Conservation (phyloP, 2,113 vertebrate species). For the Leuciscus idus region DNA sequence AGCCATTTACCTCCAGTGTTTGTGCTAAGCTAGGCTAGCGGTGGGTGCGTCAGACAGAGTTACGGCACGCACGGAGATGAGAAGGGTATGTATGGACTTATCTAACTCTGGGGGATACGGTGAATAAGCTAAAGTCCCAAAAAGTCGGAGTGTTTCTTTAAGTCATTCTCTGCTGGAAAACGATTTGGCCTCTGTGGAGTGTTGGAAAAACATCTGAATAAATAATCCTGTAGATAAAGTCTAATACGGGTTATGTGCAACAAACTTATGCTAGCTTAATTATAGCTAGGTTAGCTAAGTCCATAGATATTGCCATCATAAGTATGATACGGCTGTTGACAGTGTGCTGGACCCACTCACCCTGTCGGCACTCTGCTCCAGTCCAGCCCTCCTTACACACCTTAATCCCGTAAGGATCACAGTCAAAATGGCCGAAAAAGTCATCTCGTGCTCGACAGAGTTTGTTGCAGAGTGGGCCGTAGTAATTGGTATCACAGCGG, state of each 20-base stretch:
- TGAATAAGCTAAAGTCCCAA: no score
- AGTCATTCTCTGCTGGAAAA: neutral
- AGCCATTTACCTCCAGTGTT: no score
- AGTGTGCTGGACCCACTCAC: slow-evolving; percentile 56
- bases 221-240: neutral
- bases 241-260: neutral
- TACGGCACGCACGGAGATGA: no score
- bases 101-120: no score
- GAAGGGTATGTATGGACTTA: no score
- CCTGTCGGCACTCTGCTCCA: slow-evolving; percentile 68
- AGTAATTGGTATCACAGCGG: slow-evolving; percentile 79
- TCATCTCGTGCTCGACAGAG: slow-evolving; percentile 75
- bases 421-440: slow-evolving; percentile 82
- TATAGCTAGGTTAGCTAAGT: no score
- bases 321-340: no score
- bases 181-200: neutral
- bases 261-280: no score
- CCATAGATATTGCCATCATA: no score
- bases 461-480: slow-evolving; percentile 78
- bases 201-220: neutral
- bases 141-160: no score
- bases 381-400: slow-evolving; percentile 83
- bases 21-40: no score
- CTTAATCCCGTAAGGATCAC: slow-evolving; percentile 80
- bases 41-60: no score